Evolutionary conservation across 2,888 invertebrate genomes (phyloP).

Genomic region (Leptarthrus brevirostris): DNA sequence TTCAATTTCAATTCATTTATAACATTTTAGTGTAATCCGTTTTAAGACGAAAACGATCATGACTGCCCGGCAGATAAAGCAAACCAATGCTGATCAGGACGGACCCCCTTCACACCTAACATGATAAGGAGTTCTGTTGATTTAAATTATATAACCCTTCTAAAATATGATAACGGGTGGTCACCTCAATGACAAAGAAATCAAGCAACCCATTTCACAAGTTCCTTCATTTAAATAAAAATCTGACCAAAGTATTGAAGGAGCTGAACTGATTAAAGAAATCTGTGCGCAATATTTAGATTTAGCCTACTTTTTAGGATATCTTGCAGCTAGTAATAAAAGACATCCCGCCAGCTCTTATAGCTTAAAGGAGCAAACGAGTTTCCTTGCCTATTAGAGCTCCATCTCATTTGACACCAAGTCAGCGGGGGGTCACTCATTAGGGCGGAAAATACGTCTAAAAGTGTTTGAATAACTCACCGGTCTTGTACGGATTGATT

Average conservation of each 20-base stretch:
- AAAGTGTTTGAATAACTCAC: background rate
- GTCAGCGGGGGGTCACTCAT: slow-evolving; percentile 53
- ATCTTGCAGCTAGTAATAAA: slow-evolving; percentile 29
- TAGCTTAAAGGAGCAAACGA: slow-evolving; percentile 43
- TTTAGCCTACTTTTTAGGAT: background rate
- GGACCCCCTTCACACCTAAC: background rate
- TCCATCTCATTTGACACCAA: slow-evolving; percentile 49
- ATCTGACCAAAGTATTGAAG: background rate
- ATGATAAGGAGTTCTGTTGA: no score
- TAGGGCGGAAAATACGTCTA: slow-evolving; percentile 44
- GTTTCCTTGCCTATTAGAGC: slow-evolving; percentile 24
- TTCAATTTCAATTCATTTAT: no score
- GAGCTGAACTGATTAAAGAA: slow-evolving; percentile 40
- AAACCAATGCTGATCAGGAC: no score
- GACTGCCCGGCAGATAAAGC: no score
- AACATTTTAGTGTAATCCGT: no score
- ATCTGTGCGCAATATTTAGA: slow-evolving; percentile 25
- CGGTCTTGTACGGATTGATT: slow-evolving; percentile 7
- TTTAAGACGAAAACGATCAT: no score
- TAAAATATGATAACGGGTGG: background rate
- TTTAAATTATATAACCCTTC: background rate
- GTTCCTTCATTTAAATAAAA: slow-evolving; percentile 21
- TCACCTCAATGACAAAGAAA: background rate
- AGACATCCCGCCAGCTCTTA: slow-evolving; percentile 13
- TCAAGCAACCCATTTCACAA: slow-evolving; percentile 5